A percentile compares a stretch with the other conserved stretches of the same genome.
These are phyloP conservation scores for Prolemur simus DNA, from an alignment of 2,113 vertebrate species.

Conservation along the genomic window DNA sequence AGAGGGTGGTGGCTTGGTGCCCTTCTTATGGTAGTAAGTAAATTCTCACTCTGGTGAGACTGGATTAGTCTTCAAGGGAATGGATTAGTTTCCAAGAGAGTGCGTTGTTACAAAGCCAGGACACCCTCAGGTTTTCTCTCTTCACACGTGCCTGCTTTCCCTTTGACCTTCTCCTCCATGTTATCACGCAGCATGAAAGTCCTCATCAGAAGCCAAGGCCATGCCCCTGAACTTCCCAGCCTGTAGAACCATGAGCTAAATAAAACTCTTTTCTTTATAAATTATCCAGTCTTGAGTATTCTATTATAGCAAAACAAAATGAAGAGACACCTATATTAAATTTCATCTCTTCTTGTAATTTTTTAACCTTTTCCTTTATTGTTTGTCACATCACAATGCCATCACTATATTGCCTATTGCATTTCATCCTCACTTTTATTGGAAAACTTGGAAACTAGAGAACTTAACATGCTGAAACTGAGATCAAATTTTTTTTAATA, in stretches of 20 bases:
- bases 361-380: constrained; percentile 5
- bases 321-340: not conserved
- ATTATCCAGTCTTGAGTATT: not conserved
- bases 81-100: too few species aligned
- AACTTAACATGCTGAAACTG: not conserved
- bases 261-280: not conserved
- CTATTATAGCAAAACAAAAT: not conserved
- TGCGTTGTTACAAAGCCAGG: not conserved
- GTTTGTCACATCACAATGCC: not conserved
- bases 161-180: not conserved
- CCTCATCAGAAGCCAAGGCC: not conserved
- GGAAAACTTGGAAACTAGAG: constrained; percentile 11
- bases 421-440: not conserved
- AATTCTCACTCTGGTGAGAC: not conserved
- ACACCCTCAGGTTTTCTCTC: not conserved
- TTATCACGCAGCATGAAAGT: not conserved
- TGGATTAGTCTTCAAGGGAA: not conserved
- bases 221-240: not conserved
- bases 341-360: not conserved
- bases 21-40: not conserved
- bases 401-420: not conserved
- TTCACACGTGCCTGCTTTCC: not conserved
- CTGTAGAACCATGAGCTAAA: not conserved
- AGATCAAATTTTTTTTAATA: not conserved
- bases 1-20: not conserved